Evolutionary conservation across 2,888 invertebrate genomes (phyloP).

Genomic region (Thecocarcelia acutangulata): DNA sequence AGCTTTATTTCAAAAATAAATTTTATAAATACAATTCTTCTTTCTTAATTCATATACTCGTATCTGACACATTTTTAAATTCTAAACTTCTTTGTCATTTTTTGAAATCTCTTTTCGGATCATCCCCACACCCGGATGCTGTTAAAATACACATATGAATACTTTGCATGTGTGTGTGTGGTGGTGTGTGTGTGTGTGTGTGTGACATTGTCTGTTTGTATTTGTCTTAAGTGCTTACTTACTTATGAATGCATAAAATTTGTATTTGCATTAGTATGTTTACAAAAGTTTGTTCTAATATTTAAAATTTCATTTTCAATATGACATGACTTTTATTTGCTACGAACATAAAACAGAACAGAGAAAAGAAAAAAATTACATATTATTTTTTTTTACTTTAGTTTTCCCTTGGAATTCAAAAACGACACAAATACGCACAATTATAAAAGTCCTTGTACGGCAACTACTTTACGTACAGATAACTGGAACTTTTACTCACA

Average conservation of each 20-base stretch:
- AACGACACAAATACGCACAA: neutral
- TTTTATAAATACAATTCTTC: too few species aligned
- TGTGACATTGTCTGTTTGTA: neutral
- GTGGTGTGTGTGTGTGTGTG: too few species aligned
- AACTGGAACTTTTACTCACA: neutral
- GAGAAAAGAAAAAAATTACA: neutral
- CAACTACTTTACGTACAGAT: conserved; percentile 18
- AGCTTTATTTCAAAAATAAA: too few species aligned
- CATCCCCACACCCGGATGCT: neutral
- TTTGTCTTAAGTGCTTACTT: conserved; percentile 23
- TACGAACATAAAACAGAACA: conserved; percentile 19
- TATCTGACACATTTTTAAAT: too few species aligned
- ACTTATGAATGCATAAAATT: conserved; percentile 50
- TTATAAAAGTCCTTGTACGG: neutral
- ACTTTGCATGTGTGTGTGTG: neutral
- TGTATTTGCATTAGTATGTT: conserved; percentile 31
- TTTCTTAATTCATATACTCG: too few species aligned
- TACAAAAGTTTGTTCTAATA: conserved; percentile 34
- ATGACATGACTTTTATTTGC: conserved; percentile 58
- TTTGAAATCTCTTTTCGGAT: too few species aligned
- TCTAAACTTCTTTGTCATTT: too few species aligned
- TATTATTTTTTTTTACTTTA: neutral
- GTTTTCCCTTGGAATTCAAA: conserved; percentile 4
- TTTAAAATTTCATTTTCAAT: conserved; percentile 49
- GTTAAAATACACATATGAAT: neutral